These are phyloP conservation scores for Rynchops niger DNA, from an alignment of 2,113 vertebrate species.

Conservation along the genomic window DNA sequence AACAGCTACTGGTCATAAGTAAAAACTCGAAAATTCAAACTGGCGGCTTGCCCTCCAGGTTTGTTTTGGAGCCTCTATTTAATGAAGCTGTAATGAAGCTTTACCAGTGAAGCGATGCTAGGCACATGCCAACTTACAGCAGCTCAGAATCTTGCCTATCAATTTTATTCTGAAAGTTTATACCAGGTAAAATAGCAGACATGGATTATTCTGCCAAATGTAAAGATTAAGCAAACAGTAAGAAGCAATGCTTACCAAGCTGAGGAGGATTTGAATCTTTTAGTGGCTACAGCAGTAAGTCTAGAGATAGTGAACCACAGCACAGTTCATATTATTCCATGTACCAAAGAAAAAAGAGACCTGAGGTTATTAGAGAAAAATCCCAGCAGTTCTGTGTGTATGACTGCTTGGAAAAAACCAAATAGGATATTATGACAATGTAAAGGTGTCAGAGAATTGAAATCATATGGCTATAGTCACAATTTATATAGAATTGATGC, in stretches of 20 bases:
- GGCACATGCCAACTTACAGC: neutral
- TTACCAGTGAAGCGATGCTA: neutral
- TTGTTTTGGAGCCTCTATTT: neutral
- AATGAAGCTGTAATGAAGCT: neutral
- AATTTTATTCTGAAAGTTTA: neutral
- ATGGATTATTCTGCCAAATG: neutral
- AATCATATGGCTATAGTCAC: neutral
- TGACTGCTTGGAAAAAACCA: neutral
- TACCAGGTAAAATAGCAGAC: neutral
- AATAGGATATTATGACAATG: neutral
- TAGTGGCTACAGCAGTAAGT: neutral
- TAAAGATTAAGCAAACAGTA: neutral
- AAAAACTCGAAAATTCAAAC: constrained; percentile 6
- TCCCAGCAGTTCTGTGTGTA: neutral
- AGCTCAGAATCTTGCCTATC: neutral
- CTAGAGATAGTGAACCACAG: neutral
- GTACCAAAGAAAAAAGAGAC: neutral
- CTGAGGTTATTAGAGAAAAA: neutral
- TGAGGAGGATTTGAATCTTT: neutral
- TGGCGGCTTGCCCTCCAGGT: neutral
- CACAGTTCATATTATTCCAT: neutral
- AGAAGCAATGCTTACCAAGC: neutral
- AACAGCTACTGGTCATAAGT: neutral
- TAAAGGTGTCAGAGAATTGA: neutral
- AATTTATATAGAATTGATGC: neutral